Evolutionary conservation across 2,797 vertebrate genomes (phyloP), one percentile per base, ranked within the genome.

Genomic region (Caiman crocodilus): DNA sequence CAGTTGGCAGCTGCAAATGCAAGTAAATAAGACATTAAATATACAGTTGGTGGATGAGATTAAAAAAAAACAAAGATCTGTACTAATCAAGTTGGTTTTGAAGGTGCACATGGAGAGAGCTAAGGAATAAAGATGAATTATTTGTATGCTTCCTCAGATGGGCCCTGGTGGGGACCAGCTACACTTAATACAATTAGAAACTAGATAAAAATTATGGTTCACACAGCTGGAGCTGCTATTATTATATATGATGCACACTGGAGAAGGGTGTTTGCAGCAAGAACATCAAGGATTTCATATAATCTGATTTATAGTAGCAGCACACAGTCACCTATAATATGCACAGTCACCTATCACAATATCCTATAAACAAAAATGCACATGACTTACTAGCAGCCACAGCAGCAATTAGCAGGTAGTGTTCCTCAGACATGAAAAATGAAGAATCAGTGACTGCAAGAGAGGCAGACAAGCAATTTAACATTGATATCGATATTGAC

Each of bases 181-280:
- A 64, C 60, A 56, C 18, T 2, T 84, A 84, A 91, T 16, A n/a
- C 60, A 93, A 15, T 90, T 90, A 85, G 84, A 93, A 94, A 76
- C 0, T 1, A 92, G 78, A 28, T 16, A 73, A 67, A 87, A 89
- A 82, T 89, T 42, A 30, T 26, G 35, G 67, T 85, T 84, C 67
- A 79, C 86, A 65, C 42, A 77, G 86, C 63, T 87, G 82, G 59
- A 85, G 30, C 82, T 83, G 75, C 89, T 89, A 1, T 83, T 71
- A 18, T 93, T 87, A 71, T 84, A 90, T 87, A 18, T 76, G 80
- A 42, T 60, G 61, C 58, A 82, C 74, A 26, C 63, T 79, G 83
- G 67, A 87, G 57, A 58, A 56, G n/a, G 55, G n/a, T 65, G 5
- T 74, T 42, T 69, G 76, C 76, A 88, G 76, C 60, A 58, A 58